Base-by-base conservation (phyloP, 2,113 vertebrate species). In the Phyllopteryx taeniolatus region DNA sequence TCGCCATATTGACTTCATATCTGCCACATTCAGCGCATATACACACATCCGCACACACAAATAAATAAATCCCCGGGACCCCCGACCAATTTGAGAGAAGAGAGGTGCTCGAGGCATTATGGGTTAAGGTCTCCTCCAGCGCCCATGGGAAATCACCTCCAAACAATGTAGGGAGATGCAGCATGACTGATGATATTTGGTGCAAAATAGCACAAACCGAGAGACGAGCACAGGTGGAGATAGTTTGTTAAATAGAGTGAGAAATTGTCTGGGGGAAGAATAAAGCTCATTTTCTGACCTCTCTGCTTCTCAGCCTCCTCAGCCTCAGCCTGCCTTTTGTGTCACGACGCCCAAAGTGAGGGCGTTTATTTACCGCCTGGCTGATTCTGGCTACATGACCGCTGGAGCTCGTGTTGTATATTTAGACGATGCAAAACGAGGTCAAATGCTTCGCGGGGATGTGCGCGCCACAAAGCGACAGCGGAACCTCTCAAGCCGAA, bases 111-210 rank as follows among this genome's bases (percentile, higher is more conserved):
- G 54, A 74, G 85, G 86, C 86, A 80, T 83, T 79, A 82, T 63
- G 79, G 88, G 85, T 84, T 89, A 85, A 84, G 85, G 86, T 86
- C 85, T 86, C 83, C 71, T 85, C 80, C 74, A 67, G 80, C 67
- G 73, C 88, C 76, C 87, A 22, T 71, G 90, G 90, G 90, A 91
- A 91, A 91, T 91, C 84, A 90, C 75, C 70, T 79, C 79, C 77
- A 87, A 90, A 88, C 79, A 88, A 88, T 77, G 78, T 84, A 83
- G 79, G 66, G 85, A 87, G 86, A 87, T 86, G 80, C 88, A 80
- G 79, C 71, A 75, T 90, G 90, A 91, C 88, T 85, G 87, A 90
- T 87, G 83, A 85, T 84, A 78, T 76, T 57, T 85, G 83, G 74
- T 86, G 68, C 77, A 82, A 85, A 88, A 88, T 81, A 88, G 82